phyloP scores from a whole-genome alignment of 2,888 invertebrate species.

The Tetheella fluctuosa region DNA sequence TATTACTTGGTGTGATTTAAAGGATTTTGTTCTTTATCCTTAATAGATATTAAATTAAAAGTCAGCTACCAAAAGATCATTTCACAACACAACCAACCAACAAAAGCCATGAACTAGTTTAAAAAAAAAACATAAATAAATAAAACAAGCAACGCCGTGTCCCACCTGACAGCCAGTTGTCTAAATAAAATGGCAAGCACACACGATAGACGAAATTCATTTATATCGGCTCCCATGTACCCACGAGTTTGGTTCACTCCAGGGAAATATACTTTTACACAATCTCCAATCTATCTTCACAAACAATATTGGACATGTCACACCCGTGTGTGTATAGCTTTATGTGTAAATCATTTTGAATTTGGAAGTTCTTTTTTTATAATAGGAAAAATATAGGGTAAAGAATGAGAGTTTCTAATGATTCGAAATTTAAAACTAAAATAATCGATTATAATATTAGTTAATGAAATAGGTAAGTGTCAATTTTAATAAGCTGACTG shows the following conservation, averaged over 20 bases:
- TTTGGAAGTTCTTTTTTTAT: background rate
- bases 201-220: constrained; percentile 28
- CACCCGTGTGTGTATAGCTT: constrained; percentile 26
- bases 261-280: constrained; percentile 20
- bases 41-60: too few relatives aligned
- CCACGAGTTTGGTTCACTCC: constrained; percentile 16
- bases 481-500: too few relatives aligned
- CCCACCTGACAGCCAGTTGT: constrained; percentile 5
- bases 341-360: constrained; percentile 14
- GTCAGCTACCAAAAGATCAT: background rate
- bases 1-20: background rate
- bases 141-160: background rate
- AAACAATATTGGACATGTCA: constrained; percentile 38
- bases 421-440: too few relatives aligned
- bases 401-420: too few relatives aligned
- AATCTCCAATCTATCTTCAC: constrained; percentile 41
- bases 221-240: constrained; percentile 24
- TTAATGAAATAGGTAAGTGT: too few relatives aligned
- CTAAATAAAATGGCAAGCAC: constrained; percentile 17
- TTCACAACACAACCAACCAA: background rate
- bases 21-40: background rate
- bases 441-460: too few relatives aligned
- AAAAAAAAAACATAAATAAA: background rate
- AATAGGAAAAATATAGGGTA: too few relatives aligned
- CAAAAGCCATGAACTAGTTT: background rate